These are phyloP conservation scores for Mermis nigrescens DNA, from an alignment of 2,888 invertebrate species.

Conservation along the genomic window DNA sequence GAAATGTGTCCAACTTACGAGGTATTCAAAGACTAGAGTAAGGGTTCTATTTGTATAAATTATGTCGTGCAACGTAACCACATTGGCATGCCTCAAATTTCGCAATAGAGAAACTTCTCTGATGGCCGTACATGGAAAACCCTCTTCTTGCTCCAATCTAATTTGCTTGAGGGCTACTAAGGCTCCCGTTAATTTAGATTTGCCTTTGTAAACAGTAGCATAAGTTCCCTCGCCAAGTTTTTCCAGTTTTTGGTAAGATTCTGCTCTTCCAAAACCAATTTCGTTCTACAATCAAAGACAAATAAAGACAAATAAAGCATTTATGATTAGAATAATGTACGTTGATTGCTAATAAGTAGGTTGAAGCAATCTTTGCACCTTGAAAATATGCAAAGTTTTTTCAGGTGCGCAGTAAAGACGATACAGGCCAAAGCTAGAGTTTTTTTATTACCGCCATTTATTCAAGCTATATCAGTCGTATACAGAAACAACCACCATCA, in stretches of 20 bases:
- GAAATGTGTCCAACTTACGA: no score
- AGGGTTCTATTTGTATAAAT: constrained; percentile 47
- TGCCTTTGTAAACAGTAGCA: constrained; percentile 48
- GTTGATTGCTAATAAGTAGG: no score
- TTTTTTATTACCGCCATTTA: no score
- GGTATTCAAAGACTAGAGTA: constrained; percentile 46
- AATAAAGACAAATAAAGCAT: no score
- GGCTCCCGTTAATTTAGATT: constrained; percentile 44
- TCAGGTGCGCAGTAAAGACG: no score
- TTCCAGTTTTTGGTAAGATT: constrained; percentile 47
- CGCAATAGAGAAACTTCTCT: constrained; percentile 47
- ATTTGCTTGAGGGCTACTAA: constrained; percentile 44
- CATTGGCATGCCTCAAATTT: constrained; percentile 47
- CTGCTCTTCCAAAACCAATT: constrained; percentile 49
- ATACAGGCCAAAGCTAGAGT: no score
- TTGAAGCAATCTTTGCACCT: no score
- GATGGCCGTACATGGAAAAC: constrained; percentile 49
- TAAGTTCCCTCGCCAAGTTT: constrained; percentile 51
- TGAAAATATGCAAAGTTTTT: no score
- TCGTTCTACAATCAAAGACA: constrained; percentile 43
- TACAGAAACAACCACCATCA: no score
- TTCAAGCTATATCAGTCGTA: no score
- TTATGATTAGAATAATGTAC: no score
- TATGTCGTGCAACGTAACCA: constrained; percentile 49
- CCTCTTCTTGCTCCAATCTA: constrained; percentile 47